Conservation (phyloP, 2,888 invertebrate species). For the Pseudococcus viburni region DNA sequence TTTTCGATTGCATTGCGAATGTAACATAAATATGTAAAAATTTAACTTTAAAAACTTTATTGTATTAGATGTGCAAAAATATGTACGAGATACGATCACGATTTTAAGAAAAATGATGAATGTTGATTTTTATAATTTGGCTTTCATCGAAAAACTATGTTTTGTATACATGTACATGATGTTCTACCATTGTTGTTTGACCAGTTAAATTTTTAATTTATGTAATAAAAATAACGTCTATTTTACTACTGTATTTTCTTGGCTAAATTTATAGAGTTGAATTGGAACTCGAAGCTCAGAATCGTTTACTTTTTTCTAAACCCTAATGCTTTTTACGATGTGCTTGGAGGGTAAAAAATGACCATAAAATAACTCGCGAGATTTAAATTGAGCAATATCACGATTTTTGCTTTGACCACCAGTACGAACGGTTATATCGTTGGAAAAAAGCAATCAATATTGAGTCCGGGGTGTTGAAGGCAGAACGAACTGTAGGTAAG, state of each 20-base stretch:
- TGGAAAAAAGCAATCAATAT: conserved; percentile 57
- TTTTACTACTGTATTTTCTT: background rate
- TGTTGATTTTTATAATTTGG: background rate
- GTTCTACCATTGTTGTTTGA: conserved; percentile 35
- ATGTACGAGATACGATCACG: background rate
- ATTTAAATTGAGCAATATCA: conserved; percentile 60
- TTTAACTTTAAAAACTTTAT: conserved; percentile 4
- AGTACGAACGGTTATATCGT: background rate
- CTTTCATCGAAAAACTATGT: background rate
- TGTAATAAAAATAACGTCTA: conserved; percentile 19
- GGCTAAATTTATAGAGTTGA: background rate
- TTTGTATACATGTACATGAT: conserved; percentile 24
- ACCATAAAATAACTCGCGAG: conserved; percentile 51
- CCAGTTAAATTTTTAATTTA: conserved; percentile 28
- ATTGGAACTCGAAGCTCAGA: background rate
- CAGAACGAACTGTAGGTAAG: background rate
- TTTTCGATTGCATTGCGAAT: background rate
- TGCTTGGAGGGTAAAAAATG: background rate
- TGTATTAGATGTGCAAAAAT: background rate
- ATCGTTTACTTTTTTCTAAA: conserved; percentile 17
- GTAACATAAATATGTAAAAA: conserved; percentile 13
- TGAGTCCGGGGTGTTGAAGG: conserved; percentile 45
- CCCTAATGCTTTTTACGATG: conserved; percentile 17
- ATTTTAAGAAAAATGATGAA: background rate
- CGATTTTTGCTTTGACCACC: conserved; percentile 7